Evolutionary conservation across 2,888 invertebrate species (phyloP), one percentile per base, ranked within the genome.

Genomic region (Calephelis perditalis): DNA sequence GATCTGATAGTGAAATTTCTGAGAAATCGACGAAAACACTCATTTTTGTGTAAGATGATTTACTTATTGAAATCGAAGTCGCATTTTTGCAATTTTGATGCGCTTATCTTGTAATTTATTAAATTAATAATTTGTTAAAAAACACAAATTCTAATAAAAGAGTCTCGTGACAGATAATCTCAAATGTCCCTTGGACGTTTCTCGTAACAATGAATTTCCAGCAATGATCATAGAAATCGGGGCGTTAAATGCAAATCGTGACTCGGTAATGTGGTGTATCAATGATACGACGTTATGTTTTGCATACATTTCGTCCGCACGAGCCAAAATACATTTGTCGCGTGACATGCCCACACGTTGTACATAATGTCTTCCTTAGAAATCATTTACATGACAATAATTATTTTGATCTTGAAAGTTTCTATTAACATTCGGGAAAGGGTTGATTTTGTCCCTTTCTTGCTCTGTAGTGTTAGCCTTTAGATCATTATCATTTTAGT

Each of bases 161-260:
- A 35, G 11, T 54, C 36, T 54, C 54, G 54, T 54, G 54, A n/a
- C n/a, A 54, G 59, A 40, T 56, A 60, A 60, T 56, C 55, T 44
- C 59, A 59, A 56, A 46, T 45, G 59, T 45, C 55, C 54, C 54
- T 35, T 11, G 54, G 54, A 54, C 54, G 36, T 54, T 54, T 54
- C 54, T 54, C 52, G 52, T 56, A 12, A 56, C 45, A 59, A 52
- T 52, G 52, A 52, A 49, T 49, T 40, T 56, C 45, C 52, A 46
- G 52, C 52, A 54, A 54, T 54, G 60, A 60, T 60, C 56, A 60
- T 60, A 60, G 60, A 60, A 60, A 60, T 59, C 59, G 40, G 73
- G 62, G 67, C 63, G 68, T 66, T 64, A 70, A 68, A 70, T 72
- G 68, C 64, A 69, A 69, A 71, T 71, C 68, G 67, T 68, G 71